phyloP scores from a whole-genome alignment of 1,140 invertebrate species.

The Pectinophora gossypiella region DNA sequence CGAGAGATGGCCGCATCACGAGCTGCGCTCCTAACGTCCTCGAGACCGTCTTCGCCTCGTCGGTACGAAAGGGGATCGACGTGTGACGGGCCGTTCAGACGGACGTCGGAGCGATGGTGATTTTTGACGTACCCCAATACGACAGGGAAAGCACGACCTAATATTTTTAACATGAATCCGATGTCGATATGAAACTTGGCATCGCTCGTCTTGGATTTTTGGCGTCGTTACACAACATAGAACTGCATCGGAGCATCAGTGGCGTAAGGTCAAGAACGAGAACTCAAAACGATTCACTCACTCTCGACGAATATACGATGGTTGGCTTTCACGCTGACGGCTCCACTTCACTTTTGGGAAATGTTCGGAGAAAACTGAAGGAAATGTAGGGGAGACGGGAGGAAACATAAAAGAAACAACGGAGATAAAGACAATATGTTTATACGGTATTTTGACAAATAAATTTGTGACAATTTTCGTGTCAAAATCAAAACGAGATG shows the following conservation, averaged over 20 bases:
- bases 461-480: constrained; percentile 49
- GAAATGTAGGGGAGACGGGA: constrained; percentile 34
- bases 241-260: constrained; percentile 41
- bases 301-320: constrained; percentile 21
- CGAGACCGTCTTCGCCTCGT: neutral
- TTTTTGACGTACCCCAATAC: constrained; percentile 27
- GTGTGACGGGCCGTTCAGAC: too few species aligned
- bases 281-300: constrained; percentile 47
- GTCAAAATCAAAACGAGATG: constrained; percentile 26
- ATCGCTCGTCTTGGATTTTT: constrained; percentile 41
- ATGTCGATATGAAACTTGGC: constrained; percentile 47
- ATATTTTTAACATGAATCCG: constrained; percentile 17
- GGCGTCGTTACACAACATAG: constrained; percentile 68
- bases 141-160: constrained; percentile 8
- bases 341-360: constrained; percentile 7
- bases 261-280: constrained; percentile 57
- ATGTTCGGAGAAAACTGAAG: constrained; percentile 25
- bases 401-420: constrained; percentile 56
- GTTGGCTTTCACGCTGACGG: constrained; percentile 5
- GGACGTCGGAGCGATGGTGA: too few species aligned
- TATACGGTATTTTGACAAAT: constrained; percentile 70
- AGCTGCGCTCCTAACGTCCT: constrained; percentile 26
- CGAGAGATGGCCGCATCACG: neutral
- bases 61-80: neutral
- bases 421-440: constrained; percentile 54